Evolutionary conservation across 2,113 vertebrate genomes (phyloP), one percentile per base, ranked within the genome.

Genomic region (Scatophagus argus): DNA sequence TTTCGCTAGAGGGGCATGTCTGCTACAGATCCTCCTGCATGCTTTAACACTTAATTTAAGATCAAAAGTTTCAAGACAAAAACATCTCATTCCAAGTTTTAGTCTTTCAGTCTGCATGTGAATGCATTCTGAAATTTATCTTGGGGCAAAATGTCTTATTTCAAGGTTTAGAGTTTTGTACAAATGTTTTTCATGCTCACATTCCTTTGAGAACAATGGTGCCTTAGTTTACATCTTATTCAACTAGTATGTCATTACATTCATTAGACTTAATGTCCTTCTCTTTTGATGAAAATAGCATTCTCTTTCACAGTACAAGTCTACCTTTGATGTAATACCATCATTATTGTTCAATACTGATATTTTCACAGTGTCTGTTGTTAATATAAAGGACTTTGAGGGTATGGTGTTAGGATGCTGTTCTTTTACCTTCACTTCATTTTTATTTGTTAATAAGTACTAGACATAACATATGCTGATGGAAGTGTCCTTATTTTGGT

Each of bases 401-500:
- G 11, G 11, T 16, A 41, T 4, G 4, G 3, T 41, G 2, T 41
- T 41, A 41, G 12, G 3, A 16, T 16, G 39, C 12, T 16, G 13
- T 4, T n/a, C n/a, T n/a, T n/a, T n/a, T n/a, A n/a, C n/a, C n/a
- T n/a, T n/a, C n/a, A n/a, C n/a, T n/a, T n/a, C n/a, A n/a, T n/a
- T n/a, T n/a, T n/a, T 9, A 21, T 58, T 5, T 31, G 31, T 11
- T n/a, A 19, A 21, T 38, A 8, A 38, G 17, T 46, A 17, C 43
- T 46, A 19, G 43, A 44, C 25, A 36, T n/a, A 74, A 69, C 56
- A 3, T 47, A 65, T 32, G n/a, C 19, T 55, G 32, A 13, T 51
- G 60, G 56, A 29, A 77, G 47, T 52, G 65, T 44, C 13, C 25
- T 51, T 51, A 3, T 29, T 54, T 63, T 60, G 9, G 31, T 23